Base-by-base conservation (phyloP, 2,113 vertebrate genomes). In the Eubucco bourcierii region DNA sequence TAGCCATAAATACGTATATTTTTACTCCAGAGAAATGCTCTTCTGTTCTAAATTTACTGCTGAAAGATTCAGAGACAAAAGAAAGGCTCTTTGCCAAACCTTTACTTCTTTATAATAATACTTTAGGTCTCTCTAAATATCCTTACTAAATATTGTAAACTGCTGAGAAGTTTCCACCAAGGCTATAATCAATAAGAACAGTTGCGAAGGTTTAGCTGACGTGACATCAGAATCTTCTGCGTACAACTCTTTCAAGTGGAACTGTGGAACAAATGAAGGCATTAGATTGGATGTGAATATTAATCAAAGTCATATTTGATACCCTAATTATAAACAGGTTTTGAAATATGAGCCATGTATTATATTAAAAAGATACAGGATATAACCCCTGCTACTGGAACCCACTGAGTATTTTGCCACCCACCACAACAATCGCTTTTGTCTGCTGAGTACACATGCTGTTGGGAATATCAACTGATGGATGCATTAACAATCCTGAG, bases 41-140 rank as follows among this genome's bases (percentile, higher is more conserved):
- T 97, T 97, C 97, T 97, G 97, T 98, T 98, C 97, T 98, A 98
- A 98, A 98, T 98, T 97, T 97, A 97, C 88, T 95, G 95, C 95
- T 95, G 97, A 97, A 96, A 93, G 77, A 95, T 96, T 94, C 94
- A 80, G 95, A 98, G 95, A 98, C 98, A 98, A 98, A 98, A 95
- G 95, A 85, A 89, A 95, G 88, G 88, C 94, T 95, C 83, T 91
- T 16, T 90, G 97, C 97, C 97, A 97, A 98, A 95, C 96, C 94
- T 41, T 94, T 91, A 78, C 90, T 96, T 92, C 95, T 97, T 97
- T 96, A 87, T 96, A 95, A 95, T 96, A 90, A 75, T 83, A 94
- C 78, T 94, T 90, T 82, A 92, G 75, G 89, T 94, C 44, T 92
- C 94, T 97, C 97, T 92, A 95, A 95, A 96, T 84, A 84, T 23